phyloP scores from a whole-genome alignment of 2,113 vertebrate species.

The Probosciger aterrimus region DNA sequence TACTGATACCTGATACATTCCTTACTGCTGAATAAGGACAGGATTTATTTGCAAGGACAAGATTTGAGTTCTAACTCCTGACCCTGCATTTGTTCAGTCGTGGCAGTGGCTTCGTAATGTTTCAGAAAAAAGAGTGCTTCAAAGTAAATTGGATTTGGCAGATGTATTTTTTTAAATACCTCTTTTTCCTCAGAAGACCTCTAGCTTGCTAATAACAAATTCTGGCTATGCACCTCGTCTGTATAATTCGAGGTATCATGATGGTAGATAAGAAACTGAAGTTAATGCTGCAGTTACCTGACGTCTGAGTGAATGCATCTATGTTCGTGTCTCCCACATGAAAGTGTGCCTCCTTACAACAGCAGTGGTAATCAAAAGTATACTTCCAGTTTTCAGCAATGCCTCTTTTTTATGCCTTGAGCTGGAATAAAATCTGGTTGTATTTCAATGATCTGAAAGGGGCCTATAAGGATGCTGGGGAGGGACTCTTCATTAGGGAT shows the following conservation, averaged over 20 bases:
- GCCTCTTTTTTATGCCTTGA: background rate
- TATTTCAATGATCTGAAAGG: background rate
- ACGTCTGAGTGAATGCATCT: background rate
- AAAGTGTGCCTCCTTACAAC: background rate
- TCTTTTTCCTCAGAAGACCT: background rate
- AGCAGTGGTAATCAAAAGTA: background rate
- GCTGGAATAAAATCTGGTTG: background rate
- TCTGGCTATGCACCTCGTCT: background rate
- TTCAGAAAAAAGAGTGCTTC: background rate
- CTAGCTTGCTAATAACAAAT: background rate
- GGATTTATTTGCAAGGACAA: background rate
- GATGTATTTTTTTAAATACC: background rate
- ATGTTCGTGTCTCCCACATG: accelerated
- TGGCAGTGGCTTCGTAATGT: background rate
- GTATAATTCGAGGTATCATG: accelerated
- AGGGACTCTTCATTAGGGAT: no score
- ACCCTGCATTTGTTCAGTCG: accelerated
- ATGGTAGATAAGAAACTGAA: background rate
- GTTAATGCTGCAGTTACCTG: background rate
- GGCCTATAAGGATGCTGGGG: no score
- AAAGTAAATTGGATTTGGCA: background rate
- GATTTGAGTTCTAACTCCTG: background rate
- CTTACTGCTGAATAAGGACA: background rate
- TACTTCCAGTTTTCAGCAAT: background rate
- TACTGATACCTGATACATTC: background rate